Evolutionary conservation across 92 coral and sea anemone genomes (phyloP).

Genomic region (Phenganax marumi): DNA sequence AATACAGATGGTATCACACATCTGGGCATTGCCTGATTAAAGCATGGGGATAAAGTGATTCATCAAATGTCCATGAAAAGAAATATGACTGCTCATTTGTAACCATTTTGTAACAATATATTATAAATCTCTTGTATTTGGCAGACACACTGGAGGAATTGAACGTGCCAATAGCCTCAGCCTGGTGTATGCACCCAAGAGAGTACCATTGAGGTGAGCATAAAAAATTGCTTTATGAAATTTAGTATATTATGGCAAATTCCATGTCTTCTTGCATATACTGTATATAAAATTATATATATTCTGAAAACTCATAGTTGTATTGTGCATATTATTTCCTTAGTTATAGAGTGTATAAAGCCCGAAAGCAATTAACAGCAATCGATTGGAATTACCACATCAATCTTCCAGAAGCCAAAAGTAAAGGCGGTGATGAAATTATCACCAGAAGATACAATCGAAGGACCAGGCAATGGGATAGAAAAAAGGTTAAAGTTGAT

Average conservation of each 20-base stretch:
- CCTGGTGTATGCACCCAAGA: slow-evolving; percentile 48
- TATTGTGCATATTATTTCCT: neutral
- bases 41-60: too few relatives aligned
- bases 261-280: neutral
- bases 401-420: slow-evolving; percentile 28
- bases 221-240: neutral
- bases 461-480: slow-evolving; percentile 35
- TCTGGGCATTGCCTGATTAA: too few relatives aligned
- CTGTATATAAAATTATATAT: neutral
- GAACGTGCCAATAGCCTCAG: slow-evolving; percentile 50
- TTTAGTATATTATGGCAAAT: neutral
- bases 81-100: too few relatives aligned
- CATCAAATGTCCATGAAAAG: too few relatives aligned
- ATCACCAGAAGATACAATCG: slow-evolving; percentile 24
- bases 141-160: slow-evolving; percentile 50
- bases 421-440: slow-evolving; percentile 30
- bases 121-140: neutral
- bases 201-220: slow-evolving; percentile 38
- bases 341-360: slow-evolving; percentile 41
- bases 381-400: slow-evolving; percentile 36
- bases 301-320: neutral
- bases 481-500: slow-evolving; percentile 16
- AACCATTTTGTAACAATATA: too few relatives aligned
- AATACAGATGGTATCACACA: neutral
- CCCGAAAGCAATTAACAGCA: slow-evolving; percentile 34